Percentiles rank a stretch among this genome's conserved stretches.
phyloP scores from a whole-genome alignment of 1,140 invertebrate genomes.

The Bombus polaris region DNA sequence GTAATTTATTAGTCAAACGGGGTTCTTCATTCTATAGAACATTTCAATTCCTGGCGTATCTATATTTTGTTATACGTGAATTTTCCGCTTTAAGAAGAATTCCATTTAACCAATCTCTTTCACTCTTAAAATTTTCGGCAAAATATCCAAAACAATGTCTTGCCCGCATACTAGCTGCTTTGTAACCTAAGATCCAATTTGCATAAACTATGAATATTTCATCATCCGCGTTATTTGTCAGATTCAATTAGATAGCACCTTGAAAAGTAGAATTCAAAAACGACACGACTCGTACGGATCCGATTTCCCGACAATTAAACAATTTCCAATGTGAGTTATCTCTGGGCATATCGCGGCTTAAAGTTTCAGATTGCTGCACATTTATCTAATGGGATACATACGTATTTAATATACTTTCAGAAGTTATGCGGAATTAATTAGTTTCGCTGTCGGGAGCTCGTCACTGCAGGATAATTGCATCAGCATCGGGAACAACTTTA shows the following conservation, averaged over 20 bases:
- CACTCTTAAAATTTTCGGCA: background rate
- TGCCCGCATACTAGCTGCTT: background rate
- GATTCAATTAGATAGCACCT: no score
- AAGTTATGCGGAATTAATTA: slow-evolving; percentile 38
- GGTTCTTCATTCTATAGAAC: background rate
- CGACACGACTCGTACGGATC: no score
- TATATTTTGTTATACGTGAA: background rate
- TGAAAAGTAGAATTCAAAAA: background rate
- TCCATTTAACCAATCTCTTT: background rate
- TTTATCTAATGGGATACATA: background rate
- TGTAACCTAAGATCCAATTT: no score
- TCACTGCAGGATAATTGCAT: slow-evolving; percentile 31
- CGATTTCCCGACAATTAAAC: background rate
- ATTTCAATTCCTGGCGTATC: background rate
- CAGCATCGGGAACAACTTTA: slow-evolving; percentile 8
- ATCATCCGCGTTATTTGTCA: no score
- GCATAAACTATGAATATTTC: no score
- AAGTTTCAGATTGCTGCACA: background rate
- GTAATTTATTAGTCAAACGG: background rate
- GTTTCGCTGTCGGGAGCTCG: background rate
- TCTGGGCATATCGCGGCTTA: background rate
- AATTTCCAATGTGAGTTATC: background rate
- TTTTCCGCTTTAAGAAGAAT: background rate
- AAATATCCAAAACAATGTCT: background rate
- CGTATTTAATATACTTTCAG: background rate